A percentile compares a stretch with the other conserved stretches of the same genome.
These are phyloP conservation scores for Platichthys flesus DNA, from an alignment of 2,113 vertebrate genomes.

Conservation along the genomic window DNA sequence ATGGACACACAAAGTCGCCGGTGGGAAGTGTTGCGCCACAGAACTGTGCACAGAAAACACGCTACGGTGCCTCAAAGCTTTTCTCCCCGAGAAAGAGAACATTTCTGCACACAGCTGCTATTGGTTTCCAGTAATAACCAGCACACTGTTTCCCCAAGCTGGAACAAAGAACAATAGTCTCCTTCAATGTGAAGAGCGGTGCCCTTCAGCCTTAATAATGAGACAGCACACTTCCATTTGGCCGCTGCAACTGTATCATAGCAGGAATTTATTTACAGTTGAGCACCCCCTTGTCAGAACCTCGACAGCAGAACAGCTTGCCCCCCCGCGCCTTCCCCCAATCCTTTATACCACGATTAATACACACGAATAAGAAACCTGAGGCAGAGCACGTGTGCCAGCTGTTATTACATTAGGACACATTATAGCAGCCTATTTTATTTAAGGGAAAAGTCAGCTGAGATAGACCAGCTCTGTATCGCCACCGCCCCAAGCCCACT, in stretches of 20 bases:
- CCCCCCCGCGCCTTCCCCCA: neutral
- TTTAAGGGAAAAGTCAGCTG: constrained; percentile 39
- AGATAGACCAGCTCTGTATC: constrained; percentile 21
- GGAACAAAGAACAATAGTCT: constrained; percentile 80
- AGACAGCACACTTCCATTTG: constrained; percentile 55
- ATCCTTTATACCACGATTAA: constrained; percentile 51
- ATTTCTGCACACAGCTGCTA: constrained; percentile 59
- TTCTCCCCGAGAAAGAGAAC: constrained; percentile 26
- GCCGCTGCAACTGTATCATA: constrained; percentile 48
- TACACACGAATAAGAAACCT: constrained; percentile 46
- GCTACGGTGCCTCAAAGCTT: neutral
- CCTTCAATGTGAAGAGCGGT: constrained; percentile 63
- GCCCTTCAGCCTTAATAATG: constrained; percentile 57
- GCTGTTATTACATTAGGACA: constrained; percentile 59
- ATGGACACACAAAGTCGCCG: constrained; percentile 24
- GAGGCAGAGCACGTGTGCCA: constrained; percentile 60
- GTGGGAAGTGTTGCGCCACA: constrained; percentile 8
- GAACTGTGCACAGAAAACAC: neutral
- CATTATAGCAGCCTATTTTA: constrained; percentile 56
- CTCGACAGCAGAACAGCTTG: constrained; percentile 7
- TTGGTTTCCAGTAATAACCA: constrained; percentile 59
- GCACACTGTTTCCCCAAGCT: constrained; percentile 73
- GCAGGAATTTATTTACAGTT: constrained; percentile 51
- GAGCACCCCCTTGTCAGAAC: constrained; percentile 41
- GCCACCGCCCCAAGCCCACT: constrained; percentile 20